Evolutionary conservation across 2,888 invertebrate genomes (phyloP), one percentile per base, ranked within the genome.

Genomic region (Erannis defoliaria): DNA sequence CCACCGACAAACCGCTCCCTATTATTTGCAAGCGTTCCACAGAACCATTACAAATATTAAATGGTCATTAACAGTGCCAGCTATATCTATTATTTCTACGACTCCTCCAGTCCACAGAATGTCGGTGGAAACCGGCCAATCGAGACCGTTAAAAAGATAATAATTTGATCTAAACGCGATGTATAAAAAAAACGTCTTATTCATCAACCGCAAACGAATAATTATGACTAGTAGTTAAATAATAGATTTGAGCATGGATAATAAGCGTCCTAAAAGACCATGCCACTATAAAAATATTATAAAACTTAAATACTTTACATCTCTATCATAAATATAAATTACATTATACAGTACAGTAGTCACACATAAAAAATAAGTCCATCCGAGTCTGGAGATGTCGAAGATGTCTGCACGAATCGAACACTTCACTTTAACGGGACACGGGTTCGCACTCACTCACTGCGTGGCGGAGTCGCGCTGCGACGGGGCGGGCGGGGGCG

Each of bases 151-250:
- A 70, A 71, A 79, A 75, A 74, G 62, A 64, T 82, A 84, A 64
- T 82, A 84, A 83, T 81, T 83, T 80, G 80, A 75, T 76, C 75
- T 79, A 81, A 75, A 80, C 72, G 71, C 75, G 55, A 55, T 48
- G 53, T 59, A 62, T 23, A 77, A 61, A 64, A 77, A 77, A 73
- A 70, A 74, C 73, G 77, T 78, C 78, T 76, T 68, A 61, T 64
- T 65, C 60, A 56, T 75, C 76, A 72, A 79, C 80, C 82, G 84
- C 81, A 84, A 85, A 84, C 75, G 77, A 75, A 82, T 80, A 72
- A 84, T 90, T 92, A 92, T 93, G 93, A 93, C 93, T 93, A 93
- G 92, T 80, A 85, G 85, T 85, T 91, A 91, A 86, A 82, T 89
- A 89, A 88, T 86, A 88, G 66, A 85, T 90, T 92, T 92, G 92